Evolutionary conservation across 2,113 vertebrate genomes (phyloP), one percentile per base, ranked within the genome.

Genomic region (Choloepus hoffmanni): DNA sequence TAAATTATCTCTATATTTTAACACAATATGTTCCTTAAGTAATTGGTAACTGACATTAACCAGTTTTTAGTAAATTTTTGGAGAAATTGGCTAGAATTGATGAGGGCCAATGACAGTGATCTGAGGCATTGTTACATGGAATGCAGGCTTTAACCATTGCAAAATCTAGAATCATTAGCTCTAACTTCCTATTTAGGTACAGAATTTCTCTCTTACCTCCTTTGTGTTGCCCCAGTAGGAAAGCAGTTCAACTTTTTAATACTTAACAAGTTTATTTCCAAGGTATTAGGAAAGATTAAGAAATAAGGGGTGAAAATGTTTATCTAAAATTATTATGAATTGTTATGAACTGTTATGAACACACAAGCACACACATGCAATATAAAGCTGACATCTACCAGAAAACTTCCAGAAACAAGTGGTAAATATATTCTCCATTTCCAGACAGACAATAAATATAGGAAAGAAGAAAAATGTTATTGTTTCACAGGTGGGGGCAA

Each of bases 251-350:
- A 79, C 3, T 1, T 79, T 78, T 96, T 72, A 92, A 74, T 90
- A 91, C 81, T 92, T 95, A 55, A 83, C 70, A 78, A 81, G 19
- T 81, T 24, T 96, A 89, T 53, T 85, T 92, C 45, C 62, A 43
- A 7, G 28, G 12, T 85, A 70, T 76, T 96, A 65, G 1, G 1
- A 43, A 18, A 95, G 11, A 88, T 65, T 90, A 88, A 60, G 3
- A 81, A 83, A 24, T 24, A 90, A 53, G 28, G 16, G 12, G 40
- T 68, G 30, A 55, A 95, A 77, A 89, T 5, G 16, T 60, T 85
- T 28, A 50, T 50, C 48, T 50, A 50, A 50, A 50, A 65, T 55
- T 93, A 36, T 33, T 92, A 85, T n/a, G 85, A 92, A 92, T 82
- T 28, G 85, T 8, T 55, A 90, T 81, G 23, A 79, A 95, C 43